Conservation (phyloP, 2,113 vertebrate species). For the Ellobius talpinus region DNA sequence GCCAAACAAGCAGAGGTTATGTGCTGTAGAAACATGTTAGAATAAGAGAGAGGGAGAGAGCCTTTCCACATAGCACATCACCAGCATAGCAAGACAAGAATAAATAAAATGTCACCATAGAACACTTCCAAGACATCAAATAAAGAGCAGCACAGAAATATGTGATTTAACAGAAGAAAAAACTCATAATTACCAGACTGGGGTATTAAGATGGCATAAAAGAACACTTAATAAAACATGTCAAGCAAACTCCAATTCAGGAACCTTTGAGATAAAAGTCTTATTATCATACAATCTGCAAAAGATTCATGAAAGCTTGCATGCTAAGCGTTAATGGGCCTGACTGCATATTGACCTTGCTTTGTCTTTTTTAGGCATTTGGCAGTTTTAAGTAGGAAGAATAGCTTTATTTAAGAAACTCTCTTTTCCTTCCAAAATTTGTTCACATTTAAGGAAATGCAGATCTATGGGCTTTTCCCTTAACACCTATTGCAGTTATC, state of each 20-base stretch:
- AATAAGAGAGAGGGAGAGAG: background rate
- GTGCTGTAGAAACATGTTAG: background rate
- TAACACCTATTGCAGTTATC: constrained; percentile 73
- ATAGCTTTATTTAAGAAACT: constrained; percentile 69
- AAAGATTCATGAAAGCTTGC: constrained; percentile 81
- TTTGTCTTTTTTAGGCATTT: constrained; percentile 59
- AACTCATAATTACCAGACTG: constrained; percentile 59
- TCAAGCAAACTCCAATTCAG: constrained; percentile 71
- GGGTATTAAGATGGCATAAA: constrained; percentile 69
- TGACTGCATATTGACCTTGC: constrained; percentile 71
- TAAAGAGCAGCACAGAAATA: constrained; percentile 41
- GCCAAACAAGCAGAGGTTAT: background rate
- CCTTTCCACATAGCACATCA: background rate
- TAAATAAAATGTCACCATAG: constrained; percentile 6
- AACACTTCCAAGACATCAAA: constrained; percentile 46
- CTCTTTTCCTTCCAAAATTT: constrained; percentile 75
- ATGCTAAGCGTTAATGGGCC: constrained; percentile 69
- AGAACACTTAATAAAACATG: constrained; percentile 73
- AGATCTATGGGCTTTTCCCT: constrained; percentile 73
- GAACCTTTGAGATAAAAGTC: constrained; percentile 71
- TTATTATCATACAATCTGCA: constrained; percentile 74
- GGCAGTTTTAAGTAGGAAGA: constrained; percentile 69
- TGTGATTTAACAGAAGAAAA: constrained; percentile 52
- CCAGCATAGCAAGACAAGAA: constrained; percentile 6
- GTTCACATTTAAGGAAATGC: constrained; percentile 79